Base-by-base conservation (phyloP, 2,113 vertebrate genomes). In the Campylomormyrus tamandua region DNA sequence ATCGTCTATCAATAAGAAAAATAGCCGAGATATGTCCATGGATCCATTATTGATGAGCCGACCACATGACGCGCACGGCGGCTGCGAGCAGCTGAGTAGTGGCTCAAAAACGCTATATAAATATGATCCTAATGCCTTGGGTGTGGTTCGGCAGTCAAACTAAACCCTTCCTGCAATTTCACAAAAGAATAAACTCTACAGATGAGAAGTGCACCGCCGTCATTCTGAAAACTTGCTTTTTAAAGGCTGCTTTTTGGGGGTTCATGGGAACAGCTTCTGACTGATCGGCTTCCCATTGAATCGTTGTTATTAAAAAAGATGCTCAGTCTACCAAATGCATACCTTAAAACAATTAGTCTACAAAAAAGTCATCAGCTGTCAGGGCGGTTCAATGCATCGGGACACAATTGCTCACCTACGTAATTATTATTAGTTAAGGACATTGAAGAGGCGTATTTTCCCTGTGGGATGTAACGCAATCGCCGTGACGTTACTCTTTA, bases 81-180 rank as follows among this genome's bases (percentile, higher is more conserved):
- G 53, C 19, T 58, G 21, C 53, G 53, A 56, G 53, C 19, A 6
- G 53, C 4, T 6, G 53, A 24, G 24, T 62, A 7, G 56, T 62
- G 24, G 56, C 24, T 62, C 56, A 62, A 39, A 80, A 42, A 42
- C 74, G 74, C 74, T 39, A 39, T 6, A 39, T 39, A 35, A 80
- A 80, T 39, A 7, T 17, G 74, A 80, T 80, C 74, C 74, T 80
- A 80, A 80, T 17, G 74, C 74, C 35, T 39, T 80, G 74, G 74
- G 74, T 80, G 74, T n/a, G 31, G 74, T 80, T 19, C 35, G 11
- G 35, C 74, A 31, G 56, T 62, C 46, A 50, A 80, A 53, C 88
- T 80, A 19, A 80, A 27, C 48, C 88, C 70, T 89, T 80, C 88
- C 70, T 80, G 88, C 70, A 42, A 89, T 80, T 45, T 52, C 83